These are phyloP conservation scores for Eristalis pertinax DNA, from an alignment of 2,888 invertebrate species.

Conservation along the genomic window DNA sequence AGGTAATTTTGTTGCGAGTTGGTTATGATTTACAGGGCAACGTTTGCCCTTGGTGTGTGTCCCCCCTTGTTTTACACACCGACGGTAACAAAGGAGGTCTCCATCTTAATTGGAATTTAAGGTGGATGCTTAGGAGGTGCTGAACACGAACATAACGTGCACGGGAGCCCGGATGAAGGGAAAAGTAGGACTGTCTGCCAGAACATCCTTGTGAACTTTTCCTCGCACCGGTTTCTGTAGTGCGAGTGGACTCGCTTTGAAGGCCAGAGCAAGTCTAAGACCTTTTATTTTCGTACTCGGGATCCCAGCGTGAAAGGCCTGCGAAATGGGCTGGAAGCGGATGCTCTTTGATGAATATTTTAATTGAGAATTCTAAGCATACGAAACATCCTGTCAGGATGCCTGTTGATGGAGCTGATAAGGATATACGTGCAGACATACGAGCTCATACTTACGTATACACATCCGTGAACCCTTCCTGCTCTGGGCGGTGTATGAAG, in stretches of 20 bases:
- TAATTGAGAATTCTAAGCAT: background rate
- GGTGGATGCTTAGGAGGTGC: background rate
- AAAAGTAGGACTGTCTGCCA: background rate
- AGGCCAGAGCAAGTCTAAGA: background rate
- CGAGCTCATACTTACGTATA: background rate
- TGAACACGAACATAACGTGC: background rate
- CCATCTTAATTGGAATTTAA: background rate
- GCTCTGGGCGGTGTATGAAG: too few species aligned
- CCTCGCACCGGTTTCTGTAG: background rate
- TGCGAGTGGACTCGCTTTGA: background rate
- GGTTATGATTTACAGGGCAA: background rate
- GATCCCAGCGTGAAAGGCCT: background rate
- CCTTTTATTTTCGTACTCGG: background rate
- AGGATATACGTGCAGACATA: background rate
- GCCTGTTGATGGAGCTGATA: background rate
- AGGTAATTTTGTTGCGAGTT: background rate
- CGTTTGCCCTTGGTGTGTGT: background rate
- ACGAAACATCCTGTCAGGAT: background rate
- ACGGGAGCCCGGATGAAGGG: background rate
- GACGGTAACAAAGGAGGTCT: background rate
- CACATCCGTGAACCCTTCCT: too few species aligned
- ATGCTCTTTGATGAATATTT: background rate
- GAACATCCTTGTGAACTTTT: background rate
- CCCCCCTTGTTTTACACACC: background rate
- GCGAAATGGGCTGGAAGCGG: background rate